These are phyloP conservation scores for Limnephilus auricula DNA, from an alignment of 2,888 invertebrate species.

Conservation along the genomic window DNA sequence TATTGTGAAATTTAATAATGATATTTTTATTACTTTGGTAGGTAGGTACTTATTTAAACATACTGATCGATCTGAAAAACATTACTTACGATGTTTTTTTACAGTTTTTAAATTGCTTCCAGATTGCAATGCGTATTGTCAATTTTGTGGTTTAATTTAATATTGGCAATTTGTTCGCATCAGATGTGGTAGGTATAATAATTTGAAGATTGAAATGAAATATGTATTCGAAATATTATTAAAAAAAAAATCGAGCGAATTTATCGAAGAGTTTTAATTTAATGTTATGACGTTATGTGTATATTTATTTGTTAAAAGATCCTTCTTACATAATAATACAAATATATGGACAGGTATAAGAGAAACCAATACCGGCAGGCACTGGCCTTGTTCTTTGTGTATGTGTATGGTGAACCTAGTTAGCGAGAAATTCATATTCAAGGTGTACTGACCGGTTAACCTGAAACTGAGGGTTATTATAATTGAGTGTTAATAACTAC, in stretches of 20 bases:
- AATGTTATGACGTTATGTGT: not conserved
- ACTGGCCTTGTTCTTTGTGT: slow-evolving; percentile 19
- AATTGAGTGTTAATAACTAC: not conserved
- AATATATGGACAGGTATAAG: not conserved
- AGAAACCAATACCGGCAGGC: slow-evolving; percentile 1
- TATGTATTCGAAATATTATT: not conserved
- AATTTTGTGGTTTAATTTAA: not conserved
- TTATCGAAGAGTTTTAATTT: not conserved
- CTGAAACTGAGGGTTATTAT: not conserved
- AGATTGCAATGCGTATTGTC: not conserved
- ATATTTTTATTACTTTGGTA: not conserved
- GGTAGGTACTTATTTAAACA: not conserved
- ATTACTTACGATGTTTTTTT: no score
- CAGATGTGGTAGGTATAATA: not conserved
- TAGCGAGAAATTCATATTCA: slow-evolving; percentile 35
- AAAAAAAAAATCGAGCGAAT: not conserved
- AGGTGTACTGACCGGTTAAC: slow-evolving; percentile 15
- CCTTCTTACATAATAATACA: not conserved
- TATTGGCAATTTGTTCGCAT: not conserved
- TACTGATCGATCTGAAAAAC: not conserved
- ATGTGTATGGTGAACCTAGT: slow-evolving; percentile 21
- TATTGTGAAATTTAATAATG: not conserved
- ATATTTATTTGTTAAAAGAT: not conserved
- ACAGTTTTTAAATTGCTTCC: not conserved
- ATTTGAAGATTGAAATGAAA: not conserved